Percentiles rank a stretch among this genome's conserved stretches.
Conservation (phyloP, 2,797 vertebrate species). For the Lacerta bilineata region DNA sequence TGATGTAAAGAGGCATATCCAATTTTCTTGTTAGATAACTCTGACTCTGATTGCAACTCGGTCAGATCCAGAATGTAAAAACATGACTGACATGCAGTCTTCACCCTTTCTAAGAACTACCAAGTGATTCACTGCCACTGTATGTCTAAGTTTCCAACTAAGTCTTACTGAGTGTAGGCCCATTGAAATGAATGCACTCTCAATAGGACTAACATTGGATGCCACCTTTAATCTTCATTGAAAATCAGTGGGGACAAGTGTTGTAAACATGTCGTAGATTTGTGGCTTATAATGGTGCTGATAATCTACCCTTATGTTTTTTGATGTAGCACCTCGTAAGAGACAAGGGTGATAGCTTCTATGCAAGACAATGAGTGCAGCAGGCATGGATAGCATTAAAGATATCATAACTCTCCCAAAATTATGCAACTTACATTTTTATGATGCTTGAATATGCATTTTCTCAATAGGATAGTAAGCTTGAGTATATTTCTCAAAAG, state of each 20-base stretch:
- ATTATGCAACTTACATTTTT: neutral
- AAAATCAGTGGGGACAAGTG: neutral
- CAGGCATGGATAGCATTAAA: neutral
- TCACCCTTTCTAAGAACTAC: neutral
- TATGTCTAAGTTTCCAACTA: neutral
- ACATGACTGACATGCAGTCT: neutral
- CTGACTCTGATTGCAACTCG: neutral
- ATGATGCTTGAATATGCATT: neutral
- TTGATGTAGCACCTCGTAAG: neutral
- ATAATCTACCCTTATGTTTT: neutral
- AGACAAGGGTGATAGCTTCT: neutral
- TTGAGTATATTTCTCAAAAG: neutral
- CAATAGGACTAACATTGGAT: no score
- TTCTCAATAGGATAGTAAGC: neutral
- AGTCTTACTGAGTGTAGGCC: no score
- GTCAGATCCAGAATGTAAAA: neutral
- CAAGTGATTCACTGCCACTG: neutral
- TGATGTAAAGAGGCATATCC: neutral
- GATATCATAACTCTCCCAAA: neutral
- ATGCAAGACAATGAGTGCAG: constrained; percentile 17
- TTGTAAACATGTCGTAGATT: neutral
- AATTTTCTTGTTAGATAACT: neutral
- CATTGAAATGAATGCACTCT: no score
- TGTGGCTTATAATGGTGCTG: neutral
- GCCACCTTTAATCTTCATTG: neutral